Conservation (phyloP, 2,888 invertebrate species). For the Rhagonycha lutea region DNA sequence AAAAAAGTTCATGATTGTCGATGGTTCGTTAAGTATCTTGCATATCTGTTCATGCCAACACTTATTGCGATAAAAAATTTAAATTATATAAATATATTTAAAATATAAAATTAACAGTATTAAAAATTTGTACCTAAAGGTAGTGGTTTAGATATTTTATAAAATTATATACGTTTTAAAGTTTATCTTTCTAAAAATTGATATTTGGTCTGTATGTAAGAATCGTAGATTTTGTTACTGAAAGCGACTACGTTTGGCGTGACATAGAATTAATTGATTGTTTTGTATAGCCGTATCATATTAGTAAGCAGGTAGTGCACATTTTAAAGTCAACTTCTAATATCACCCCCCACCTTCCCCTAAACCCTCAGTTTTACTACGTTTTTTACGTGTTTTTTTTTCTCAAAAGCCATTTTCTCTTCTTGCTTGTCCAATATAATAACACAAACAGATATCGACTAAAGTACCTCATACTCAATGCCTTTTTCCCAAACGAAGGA, state of each 20-base stretch:
- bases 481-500: neutral
- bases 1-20: conserved; percentile 27
- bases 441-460: neutral
- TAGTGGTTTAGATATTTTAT: conserved; percentile 56
- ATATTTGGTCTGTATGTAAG: conserved; percentile 49
- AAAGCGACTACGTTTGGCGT: conserved; percentile 47
- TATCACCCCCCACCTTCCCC: neutral
- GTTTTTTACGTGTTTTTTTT: neutral
- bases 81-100: conserved; percentile 44
- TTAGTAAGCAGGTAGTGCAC: conserved; percentile 29
- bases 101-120: conserved; percentile 52
- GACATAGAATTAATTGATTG: conserved; percentile 47
- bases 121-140: conserved; percentile 57
- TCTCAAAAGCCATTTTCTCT: neutral
- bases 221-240: conserved; percentile 53
- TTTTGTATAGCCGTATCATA: conserved; percentile 42
- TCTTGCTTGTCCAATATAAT: neutral
- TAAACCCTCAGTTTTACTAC: neutral
- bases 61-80: conserved; percentile 37
- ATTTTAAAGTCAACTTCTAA: conserved; percentile 24
- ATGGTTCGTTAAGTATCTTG: conserved; percentile 43
- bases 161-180: conserved; percentile 52
- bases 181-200: conserved; percentile 52
- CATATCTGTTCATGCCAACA: conserved; percentile 54
- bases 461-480: neutral